Conservation (phyloP, 2,797 vertebrate species). For the Phataginus tetradactyla region DNA sequence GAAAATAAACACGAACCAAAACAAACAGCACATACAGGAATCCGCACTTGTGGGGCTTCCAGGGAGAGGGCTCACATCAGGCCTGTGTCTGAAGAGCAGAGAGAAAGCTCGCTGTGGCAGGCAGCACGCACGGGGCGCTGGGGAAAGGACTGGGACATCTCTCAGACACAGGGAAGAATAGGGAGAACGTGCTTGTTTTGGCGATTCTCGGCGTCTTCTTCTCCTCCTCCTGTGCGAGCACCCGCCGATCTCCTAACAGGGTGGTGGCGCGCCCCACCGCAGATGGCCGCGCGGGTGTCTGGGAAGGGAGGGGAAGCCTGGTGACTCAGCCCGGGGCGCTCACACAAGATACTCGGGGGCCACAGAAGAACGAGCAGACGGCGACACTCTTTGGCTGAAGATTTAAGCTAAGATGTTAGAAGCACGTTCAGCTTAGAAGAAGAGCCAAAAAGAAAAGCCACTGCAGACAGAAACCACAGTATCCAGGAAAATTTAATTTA, state of each 20-base stretch:
- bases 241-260: conserved; percentile 85
- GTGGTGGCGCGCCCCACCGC: conserved; percentile 80
- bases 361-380: not conserved
- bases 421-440: conserved; percentile 45
- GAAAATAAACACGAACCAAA: conserved; percentile 78
- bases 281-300: conserved; percentile 76
- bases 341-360: conserved; percentile 38
- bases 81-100: conserved; percentile 72
- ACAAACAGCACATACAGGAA: conserved; percentile 52
- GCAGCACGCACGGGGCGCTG: conserved; percentile 66
- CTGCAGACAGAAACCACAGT: conserved; percentile 67
- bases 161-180: conserved; percentile 86
- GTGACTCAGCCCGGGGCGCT: conserved; percentile 58
- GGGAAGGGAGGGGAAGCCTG: conserved; percentile 67
- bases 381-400: conserved; percentile 17
- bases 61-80: conserved; percentile 70
- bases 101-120: conserved; percentile 87
- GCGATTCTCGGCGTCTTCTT: conserved; percentile 80
- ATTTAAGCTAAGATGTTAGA: conserved; percentile 55
- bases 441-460: conserved; percentile 49
- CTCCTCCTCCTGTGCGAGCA: conserved; percentile 82
- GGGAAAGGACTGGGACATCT: conserved; percentile 80
- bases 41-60: conserved; percentile 65
- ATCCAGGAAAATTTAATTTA: conserved; percentile 74
- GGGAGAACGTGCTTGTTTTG: conserved; percentile 88